phyloP scores from a whole-genome alignment of 2,113 vertebrate genomes.

The Osmerus mordax region DNA sequence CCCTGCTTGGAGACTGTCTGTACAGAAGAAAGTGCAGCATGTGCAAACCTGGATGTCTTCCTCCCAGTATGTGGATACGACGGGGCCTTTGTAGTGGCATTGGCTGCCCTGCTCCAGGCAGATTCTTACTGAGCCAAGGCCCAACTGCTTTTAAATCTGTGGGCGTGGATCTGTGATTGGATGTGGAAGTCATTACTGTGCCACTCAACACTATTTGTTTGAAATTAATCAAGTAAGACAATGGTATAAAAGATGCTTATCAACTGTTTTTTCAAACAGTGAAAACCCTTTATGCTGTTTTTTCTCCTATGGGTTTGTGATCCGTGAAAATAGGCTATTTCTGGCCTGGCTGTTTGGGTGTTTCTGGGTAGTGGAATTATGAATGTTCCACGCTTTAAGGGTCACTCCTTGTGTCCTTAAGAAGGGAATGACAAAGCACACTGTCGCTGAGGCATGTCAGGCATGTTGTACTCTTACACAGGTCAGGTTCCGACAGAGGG shows the following conservation, averaged over 20 bases:
- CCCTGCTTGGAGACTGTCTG: slow-evolving; percentile 44
- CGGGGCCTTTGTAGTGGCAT: slow-evolving; percentile 45
- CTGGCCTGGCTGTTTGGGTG: neutral
- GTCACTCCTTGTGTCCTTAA: slow-evolving; percentile 21
- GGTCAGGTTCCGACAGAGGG: slow-evolving; percentile 56
- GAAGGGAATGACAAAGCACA: slow-evolving; percentile 54
- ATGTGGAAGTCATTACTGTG: neutral
- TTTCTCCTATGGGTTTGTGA: neutral
- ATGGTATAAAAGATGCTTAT: neutral
- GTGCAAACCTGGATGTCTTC: slow-evolving; percentile 55
- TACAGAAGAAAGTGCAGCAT: slow-evolving; percentile 55
- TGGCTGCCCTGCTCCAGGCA: slow-evolving; percentile 25
- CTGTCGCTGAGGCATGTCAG: slow-evolving; percentile 56
- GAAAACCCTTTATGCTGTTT: neutral
- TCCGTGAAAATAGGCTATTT: neutral
- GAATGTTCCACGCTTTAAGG: slow-evolving; percentile 1
- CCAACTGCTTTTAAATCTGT: neutral
- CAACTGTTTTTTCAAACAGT: too few species aligned
- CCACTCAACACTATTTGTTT: neutral
- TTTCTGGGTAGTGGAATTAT: slow-evolving; percentile 2
- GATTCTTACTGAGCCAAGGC: neutral
- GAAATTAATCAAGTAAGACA: neutral
- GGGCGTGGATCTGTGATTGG: neutral
- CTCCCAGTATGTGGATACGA: neutral
- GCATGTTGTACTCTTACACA: slow-evolving; percentile 56